A percentile compares a stretch with the other conserved stretches of the same genome.
Conservation (phyloP, 2,888 invertebrate genomes). For the Lycophotia porphyrea region DNA sequence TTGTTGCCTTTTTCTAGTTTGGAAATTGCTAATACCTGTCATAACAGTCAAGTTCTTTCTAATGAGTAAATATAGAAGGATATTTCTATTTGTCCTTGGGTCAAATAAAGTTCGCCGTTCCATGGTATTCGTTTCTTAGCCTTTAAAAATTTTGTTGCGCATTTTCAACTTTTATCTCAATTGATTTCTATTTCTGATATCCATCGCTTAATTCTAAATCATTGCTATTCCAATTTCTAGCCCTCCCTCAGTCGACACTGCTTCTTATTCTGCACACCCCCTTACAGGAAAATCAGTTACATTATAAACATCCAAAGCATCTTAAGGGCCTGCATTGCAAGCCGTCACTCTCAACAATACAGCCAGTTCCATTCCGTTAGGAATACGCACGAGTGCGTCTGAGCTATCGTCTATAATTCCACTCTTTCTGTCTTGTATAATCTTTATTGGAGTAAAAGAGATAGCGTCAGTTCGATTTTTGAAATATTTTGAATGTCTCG, state of each 20-base stretch:
- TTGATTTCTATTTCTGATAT: neutral
- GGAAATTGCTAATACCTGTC: neutral
- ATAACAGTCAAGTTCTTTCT: neutral
- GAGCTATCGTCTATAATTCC: constrained; percentile 40
- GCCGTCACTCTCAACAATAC: constrained; percentile 64
- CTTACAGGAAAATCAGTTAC: constrained; percentile 53
- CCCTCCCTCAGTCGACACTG: constrained; percentile 8
- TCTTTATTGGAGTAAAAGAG: constrained; percentile 39
- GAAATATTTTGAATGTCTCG: constrained; percentile 66
- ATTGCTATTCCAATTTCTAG: neutral
- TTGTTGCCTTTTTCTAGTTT: neutral
- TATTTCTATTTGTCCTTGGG: neutral
- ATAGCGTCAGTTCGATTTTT: constrained; percentile 56
- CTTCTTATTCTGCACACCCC: constrained; percentile 45
- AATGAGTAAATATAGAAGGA: neutral
- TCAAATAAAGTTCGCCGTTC: neutral
- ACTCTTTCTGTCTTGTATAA: constrained; percentile 55
- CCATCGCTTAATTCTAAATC: neutral
- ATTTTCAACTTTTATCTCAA: neutral
- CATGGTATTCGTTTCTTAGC: neutral
- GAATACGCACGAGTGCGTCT: constrained; percentile 76
- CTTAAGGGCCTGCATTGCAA: constrained; percentile 54
- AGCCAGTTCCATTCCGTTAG: constrained; percentile 68
- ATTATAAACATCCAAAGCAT: constrained; percentile 62
- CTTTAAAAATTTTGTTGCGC: neutral